Conservation (phyloP, 1,140 invertebrate genomes). For the Solenopsis fugax region DNA sequence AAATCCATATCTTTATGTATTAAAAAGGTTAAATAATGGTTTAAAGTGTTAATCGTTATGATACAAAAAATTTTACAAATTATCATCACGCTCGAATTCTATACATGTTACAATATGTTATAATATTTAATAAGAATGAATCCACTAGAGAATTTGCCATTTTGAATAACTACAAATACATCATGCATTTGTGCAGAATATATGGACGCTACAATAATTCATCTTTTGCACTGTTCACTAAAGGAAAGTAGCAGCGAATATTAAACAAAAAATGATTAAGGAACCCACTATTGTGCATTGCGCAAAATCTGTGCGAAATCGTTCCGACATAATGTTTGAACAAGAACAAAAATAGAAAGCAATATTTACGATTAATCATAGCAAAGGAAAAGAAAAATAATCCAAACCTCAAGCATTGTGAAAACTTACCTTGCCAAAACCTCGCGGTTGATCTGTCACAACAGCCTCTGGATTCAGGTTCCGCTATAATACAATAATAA, state of each 20-base stretch:
- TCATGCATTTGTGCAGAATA: conserved; percentile 35
- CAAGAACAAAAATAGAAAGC: conserved; percentile 21
- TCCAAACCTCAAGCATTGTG: conserved; percentile 54
- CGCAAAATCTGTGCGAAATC: conserved; percentile 13
- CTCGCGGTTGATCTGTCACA: conserved; percentile 84
- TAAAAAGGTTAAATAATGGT: not conserved
- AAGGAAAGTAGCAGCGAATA: not conserved
- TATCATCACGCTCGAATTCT: no score
- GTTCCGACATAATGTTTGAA: conserved; percentile 16
- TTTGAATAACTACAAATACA: conserved; percentile 18
- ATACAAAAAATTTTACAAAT: not conserved
- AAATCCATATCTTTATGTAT: not conserved
- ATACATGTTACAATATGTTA: not conserved
- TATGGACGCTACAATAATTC: conserved; percentile 15
- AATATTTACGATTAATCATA: conserved; percentile 24
- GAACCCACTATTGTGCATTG: not conserved
- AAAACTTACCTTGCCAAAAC: conserved; percentile 83
- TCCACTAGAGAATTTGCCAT: conserved; percentile 2
- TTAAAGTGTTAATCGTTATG: not conserved
- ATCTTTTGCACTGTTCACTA: not conserved
- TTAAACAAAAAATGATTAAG: conserved; percentile 13
- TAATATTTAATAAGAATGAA: conserved; percentile 9
- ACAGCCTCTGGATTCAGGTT: conserved; percentile 84
- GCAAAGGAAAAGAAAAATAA: conserved; percentile 16
- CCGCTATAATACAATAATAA: conserved; percentile 86